Percentiles rank a stretch among this genome's conserved stretches.
Conservation (phyloP, 2,797 vertebrate species). For the Coregonus suidteri region DNA sequence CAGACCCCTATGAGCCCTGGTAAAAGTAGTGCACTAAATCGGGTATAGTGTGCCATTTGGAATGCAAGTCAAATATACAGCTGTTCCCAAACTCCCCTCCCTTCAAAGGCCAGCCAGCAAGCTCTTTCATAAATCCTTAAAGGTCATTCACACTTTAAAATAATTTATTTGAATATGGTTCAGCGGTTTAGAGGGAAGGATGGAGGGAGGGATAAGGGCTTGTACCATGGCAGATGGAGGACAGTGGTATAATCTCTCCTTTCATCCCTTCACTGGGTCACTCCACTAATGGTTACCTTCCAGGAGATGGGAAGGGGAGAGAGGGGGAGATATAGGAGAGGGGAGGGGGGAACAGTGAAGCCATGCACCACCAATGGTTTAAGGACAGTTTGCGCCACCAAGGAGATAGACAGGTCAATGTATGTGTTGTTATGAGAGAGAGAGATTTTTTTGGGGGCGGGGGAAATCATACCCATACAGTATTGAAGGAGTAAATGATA, state of each 20-base stretch:
- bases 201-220: slow-evolving; percentile 14
- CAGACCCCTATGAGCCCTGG: neutral
- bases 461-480: too few relatives aligned
- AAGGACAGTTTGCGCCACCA: neutral
- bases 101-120: slow-evolving; percentile 23
- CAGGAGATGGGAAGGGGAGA: neutral
- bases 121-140: slow-evolving; percentile 52
- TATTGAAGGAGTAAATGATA: too few relatives aligned
- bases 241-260: slow-evolving; percentile 43
- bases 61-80: slow-evolving; percentile 9
- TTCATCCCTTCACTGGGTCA: slow-evolving; percentile 32
- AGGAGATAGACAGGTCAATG: neutral
- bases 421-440: neutral
- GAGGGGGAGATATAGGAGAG: neutral
- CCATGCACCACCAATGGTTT: neutral
- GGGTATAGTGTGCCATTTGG: neutral
- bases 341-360: neutral
- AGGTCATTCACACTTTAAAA: slow-evolving; percentile 61
- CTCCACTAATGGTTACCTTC: slow-evolving; percentile 25
- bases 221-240: slow-evolving; percentile 17
- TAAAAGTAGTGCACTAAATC: neutral
- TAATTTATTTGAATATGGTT: slow-evolving; percentile 47
- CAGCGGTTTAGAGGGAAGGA: neutral
- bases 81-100: slow-evolving; percentile 33
- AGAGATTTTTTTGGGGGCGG: too few relatives aligned